Conservation (phyloP, 2,888 invertebrate genomes). For the Dryococelus australis region DNA sequence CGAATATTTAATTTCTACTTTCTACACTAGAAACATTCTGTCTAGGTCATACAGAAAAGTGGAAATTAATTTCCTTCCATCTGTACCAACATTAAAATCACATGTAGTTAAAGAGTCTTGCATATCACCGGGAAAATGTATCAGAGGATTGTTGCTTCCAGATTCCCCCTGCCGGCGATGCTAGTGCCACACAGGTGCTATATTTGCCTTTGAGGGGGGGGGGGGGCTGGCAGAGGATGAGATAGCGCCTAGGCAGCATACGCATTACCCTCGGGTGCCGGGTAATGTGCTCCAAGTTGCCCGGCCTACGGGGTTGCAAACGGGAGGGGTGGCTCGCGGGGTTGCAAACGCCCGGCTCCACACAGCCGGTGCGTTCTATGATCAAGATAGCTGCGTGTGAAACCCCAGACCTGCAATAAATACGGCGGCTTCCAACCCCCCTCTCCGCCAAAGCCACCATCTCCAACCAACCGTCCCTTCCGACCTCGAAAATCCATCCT, state of each 20-base stretch:
- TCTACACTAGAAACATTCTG: too few species aligned
- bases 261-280: neutral
- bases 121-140: too few species aligned
- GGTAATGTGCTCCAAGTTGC: neutral
- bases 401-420: constrained; percentile 16
- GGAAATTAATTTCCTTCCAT: too few species aligned
- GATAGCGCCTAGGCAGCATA: neutral
- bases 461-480: neutral
- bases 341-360: too few species aligned
- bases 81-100: too few species aligned
- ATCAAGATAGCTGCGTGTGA: neutral
- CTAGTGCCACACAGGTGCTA: neutral
- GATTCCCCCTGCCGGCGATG: neutral
- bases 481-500: neutral
- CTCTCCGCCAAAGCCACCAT: neutral
- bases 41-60: too few species aligned
- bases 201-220: neutral
- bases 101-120: too few species aligned
- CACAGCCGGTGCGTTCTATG: constrained; percentile 3
- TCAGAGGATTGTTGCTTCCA: neutral
- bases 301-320: neutral
- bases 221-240: neutral
- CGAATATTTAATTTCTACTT: too few species aligned
- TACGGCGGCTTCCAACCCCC: neutral
- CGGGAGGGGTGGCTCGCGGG: too few species aligned